Evolutionary conservation across 2,888 invertebrate species (phyloP).

Genomic region (Phaonia tiefii): DNA sequence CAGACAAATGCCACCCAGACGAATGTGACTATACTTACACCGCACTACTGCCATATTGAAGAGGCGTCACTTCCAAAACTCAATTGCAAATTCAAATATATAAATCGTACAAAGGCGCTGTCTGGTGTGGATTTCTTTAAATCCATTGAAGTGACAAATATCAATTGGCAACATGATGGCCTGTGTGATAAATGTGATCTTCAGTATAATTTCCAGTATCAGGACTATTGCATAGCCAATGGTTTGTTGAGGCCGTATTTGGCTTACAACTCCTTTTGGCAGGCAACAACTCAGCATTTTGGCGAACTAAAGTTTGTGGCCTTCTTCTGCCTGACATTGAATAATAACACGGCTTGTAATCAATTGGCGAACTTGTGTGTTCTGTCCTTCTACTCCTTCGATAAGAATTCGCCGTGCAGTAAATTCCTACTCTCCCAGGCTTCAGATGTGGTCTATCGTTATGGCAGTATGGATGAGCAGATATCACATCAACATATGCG

Average conservation of each 20-base stretch:
- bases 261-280: conserved; percentile 76
- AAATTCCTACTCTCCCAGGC: conserved; percentile 78
- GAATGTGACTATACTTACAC: conserved; percentile 34
- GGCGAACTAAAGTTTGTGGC: conserved; percentile 77
- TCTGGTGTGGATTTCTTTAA: conserved; percentile 52
- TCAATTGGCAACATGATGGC: conserved; percentile 56
- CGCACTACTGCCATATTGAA: conserved; percentile 47
- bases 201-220: conserved; percentile 75
- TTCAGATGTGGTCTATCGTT: conserved; percentile 76
- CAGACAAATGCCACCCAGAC: conserved; percentile 3
- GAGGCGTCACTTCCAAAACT: conserved; percentile 38
- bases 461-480: conserved; percentile 75
- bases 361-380: conserved; percentile 86
- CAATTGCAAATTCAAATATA: conserved; percentile 73
- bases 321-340: conserved; percentile 78
- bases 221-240: conserved; percentile 77
- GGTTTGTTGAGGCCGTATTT: conserved; percentile 75
- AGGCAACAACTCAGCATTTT: conserved; percentile 71
- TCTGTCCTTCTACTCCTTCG: conserved; percentile 82
- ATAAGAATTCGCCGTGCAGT: conserved; percentile 81
- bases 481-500: conserved; percentile 70
- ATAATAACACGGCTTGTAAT: conserved; percentile 84
- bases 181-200: conserved; percentile 74
- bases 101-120: conserved; percentile 70
- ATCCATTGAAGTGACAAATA: conserved; percentile 66